phyloP scores from a whole-genome alignment of 2,797 vertebrate species.

The Novumbra hubbsi region DNA sequence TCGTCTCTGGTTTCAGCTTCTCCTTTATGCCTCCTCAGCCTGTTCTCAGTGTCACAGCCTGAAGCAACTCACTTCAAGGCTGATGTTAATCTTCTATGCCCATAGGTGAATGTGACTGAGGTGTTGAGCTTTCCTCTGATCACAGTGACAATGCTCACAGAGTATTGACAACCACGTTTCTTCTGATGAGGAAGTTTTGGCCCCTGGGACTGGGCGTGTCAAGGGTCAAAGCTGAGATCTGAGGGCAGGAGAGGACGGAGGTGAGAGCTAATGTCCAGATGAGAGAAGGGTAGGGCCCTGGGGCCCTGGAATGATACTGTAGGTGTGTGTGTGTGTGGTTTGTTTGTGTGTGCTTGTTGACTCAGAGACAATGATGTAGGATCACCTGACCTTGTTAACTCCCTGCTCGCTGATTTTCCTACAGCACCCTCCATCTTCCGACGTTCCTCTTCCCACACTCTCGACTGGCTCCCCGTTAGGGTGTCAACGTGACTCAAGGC shows the following conservation, averaged over 20 bases:
- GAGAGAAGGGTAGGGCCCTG: constrained; percentile 15
- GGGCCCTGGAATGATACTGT: background rate
- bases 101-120: too few species aligned
- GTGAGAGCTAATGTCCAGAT: constrained; percentile 12
- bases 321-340: background rate
- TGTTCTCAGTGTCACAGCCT: background rate
- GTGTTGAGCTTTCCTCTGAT: background rate
- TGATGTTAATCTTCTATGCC: background rate
- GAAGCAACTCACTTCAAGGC: background rate
- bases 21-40: background rate
- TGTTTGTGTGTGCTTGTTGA: background rate
- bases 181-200: background rate
- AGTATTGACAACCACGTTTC: background rate
- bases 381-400: constrained; percentile 4
- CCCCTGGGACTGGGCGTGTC: background rate
- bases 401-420: background rate
- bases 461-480: background rate
- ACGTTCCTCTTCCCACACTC: background rate
- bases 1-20: background rate
- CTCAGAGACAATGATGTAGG: background rate
- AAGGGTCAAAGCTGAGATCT: constrained; percentile 1
- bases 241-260: constrained; percentile 12
- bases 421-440: background rate
- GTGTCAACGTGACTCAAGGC: background rate
- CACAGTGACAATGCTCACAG: background rate